These are phyloP conservation scores for Babyrousa celebensis DNA, from an alignment of 2,797 vertebrate species.

Conservation along the genomic window DNA sequence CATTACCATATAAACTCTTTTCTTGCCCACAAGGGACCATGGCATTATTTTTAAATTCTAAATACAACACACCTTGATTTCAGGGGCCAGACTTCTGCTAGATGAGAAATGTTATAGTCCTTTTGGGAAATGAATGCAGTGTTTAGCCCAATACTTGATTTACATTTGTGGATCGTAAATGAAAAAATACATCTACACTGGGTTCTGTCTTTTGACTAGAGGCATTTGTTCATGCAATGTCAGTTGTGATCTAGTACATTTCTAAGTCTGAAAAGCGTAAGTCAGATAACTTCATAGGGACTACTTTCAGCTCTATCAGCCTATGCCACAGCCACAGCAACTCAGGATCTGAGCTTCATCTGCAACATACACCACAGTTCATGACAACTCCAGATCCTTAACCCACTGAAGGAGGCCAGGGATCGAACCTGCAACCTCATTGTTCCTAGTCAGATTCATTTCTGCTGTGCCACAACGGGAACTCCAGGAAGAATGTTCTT, in stretches of 20 bases:
- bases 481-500: neutral
- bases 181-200: neutral
- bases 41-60: neutral
- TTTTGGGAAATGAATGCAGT: neutral
- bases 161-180: neutral
- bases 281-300: neutral
- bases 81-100: neutral
- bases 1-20: neutral
- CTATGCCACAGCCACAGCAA: too few species aligned
- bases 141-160: neutral
- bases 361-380: too few species aligned
- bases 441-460: too few species aligned
- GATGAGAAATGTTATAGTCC: neutral
- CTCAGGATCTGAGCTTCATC: too few species aligned
- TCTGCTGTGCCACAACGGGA: too few species aligned
- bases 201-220: conserved; percentile 2
- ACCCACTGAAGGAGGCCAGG: too few species aligned
- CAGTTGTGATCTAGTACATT: neutral
- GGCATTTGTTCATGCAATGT: neutral
- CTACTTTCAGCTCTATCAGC: neutral
- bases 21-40: neutral
- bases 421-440: too few species aligned
- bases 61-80: neutral
- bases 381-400: too few species aligned
- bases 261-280: conserved; percentile 4